Conservation (phyloP, 2,888 invertebrate genomes). For the Drosophila phalerata region DNA sequence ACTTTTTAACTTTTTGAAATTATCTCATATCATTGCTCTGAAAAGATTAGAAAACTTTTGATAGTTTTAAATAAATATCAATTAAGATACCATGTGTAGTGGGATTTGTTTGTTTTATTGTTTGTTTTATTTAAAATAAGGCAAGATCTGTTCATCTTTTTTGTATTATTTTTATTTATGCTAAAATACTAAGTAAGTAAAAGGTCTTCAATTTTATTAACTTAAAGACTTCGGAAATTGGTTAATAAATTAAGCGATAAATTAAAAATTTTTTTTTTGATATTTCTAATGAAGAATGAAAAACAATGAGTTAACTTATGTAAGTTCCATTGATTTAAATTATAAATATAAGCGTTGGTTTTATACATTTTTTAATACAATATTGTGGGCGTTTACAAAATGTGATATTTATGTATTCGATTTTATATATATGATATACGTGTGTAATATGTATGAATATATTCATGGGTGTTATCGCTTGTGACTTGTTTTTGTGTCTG, state of each 20-base stretch:
- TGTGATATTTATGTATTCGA: conserved; percentile 13
- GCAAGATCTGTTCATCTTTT: too few species aligned
- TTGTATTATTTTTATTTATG: background rate
- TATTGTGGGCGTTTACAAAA: conserved; percentile 38
- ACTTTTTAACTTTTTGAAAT: background rate
- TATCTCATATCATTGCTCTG: conserved; percentile 11
- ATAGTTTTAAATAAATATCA: conserved; percentile 6
- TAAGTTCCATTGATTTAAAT: background rate
- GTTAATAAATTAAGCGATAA: too few species aligned
- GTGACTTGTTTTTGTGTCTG: conserved; percentile 60
- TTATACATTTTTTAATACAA: background rate
- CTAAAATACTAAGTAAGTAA: background rate
- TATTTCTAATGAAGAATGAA: background rate
- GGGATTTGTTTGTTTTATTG: too few species aligned
- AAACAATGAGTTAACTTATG: background rate
- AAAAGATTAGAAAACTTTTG: conserved; percentile 16
- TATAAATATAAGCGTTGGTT: background rate
- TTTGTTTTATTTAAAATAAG: background rate
- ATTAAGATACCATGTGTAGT: background rate
- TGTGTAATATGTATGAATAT: background rate
- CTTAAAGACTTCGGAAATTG: too few species aligned
- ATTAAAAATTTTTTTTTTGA: background rate
- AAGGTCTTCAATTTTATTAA: background rate
- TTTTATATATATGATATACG: background rate
- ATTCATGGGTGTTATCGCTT: conserved; percentile 41